Percentiles rank a stretch among this genome's conserved stretches.
These are phyloP conservation scores for Phalacrocorax aristotelis DNA, from an alignment of 2,113 vertebrate genomes.

Conservation along the genomic window DNA sequence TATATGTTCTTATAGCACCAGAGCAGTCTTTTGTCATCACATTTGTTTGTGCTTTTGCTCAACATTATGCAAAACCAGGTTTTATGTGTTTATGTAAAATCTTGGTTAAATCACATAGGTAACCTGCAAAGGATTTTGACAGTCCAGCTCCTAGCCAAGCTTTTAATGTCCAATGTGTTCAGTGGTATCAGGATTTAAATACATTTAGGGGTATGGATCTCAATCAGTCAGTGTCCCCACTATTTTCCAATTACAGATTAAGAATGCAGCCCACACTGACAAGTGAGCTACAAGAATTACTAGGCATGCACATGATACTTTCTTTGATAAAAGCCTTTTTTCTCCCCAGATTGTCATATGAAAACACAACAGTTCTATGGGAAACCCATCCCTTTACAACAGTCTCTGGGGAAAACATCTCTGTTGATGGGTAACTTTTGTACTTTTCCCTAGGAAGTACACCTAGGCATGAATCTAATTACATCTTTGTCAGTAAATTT, in stretches of 20 bases:
- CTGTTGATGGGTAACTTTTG: background rate
- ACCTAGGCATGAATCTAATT: background rate
- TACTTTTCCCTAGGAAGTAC: background rate
- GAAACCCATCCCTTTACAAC: background rate
- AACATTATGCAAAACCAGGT: background rate
- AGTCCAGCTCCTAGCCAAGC: fast-evolving
- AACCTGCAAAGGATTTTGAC: background rate
- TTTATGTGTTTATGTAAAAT: background rate
- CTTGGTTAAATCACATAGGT: background rate
- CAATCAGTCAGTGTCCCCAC: background rate
- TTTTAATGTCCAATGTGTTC: background rate
- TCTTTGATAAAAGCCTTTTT: background rate
- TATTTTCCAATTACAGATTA: background rate
- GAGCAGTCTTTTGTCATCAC: background rate
- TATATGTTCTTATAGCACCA: background rate
- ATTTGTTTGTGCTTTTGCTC: background rate
- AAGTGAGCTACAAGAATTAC: background rate
- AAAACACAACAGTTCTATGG: background rate
- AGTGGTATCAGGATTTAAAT: background rate
- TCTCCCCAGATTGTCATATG: fast-evolving
- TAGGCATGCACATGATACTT: background rate
- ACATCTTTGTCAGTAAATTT: background rate
- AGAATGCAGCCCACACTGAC: background rate
- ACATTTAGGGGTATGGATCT: background rate
- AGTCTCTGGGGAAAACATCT: background rate